phyloP scores from a whole-genome alignment of 2,113 vertebrate species.

The Nyctereutes procyonoides region DNA sequence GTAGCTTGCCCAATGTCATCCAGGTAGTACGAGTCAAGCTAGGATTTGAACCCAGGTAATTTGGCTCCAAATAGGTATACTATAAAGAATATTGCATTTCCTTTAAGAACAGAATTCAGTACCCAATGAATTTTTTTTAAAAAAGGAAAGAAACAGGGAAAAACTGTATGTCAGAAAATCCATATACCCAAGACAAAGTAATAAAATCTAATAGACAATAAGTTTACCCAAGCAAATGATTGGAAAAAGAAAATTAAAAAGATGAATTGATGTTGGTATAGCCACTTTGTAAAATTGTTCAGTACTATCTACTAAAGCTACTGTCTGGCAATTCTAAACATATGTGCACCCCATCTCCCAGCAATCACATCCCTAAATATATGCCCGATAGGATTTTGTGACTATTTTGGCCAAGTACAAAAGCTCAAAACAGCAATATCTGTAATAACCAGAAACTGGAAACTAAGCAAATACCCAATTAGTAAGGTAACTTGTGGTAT shows the following conservation, averaged over 20 bases:
- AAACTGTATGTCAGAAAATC: background rate
- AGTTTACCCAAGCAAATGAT: background rate
- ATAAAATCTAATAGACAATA: slow-evolving; percentile 11
- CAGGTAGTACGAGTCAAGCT: background rate
- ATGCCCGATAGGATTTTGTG: rapidly evolving
- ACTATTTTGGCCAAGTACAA: background rate
- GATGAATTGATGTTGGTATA: background rate
- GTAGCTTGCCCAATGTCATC: background rate
- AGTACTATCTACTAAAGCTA: rapidly evolving
- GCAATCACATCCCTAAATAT: too few relatives aligned
- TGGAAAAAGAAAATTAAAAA: background rate
- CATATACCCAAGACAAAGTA: background rate
- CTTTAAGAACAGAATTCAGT: background rate
- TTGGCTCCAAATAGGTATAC: rapidly evolving
- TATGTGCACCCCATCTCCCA: rapidly evolving
- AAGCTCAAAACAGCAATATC: background rate
- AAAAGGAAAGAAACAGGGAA: background rate
- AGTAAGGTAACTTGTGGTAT: background rate
- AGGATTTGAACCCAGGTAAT: too few relatives aligned
- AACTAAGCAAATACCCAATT: background rate
- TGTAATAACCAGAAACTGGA: background rate
- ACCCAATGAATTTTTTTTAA: background rate
- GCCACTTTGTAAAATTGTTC: background rate
- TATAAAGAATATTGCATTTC: background rate
- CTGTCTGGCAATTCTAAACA: background rate